Percentiles rank a stretch among this genome's conserved stretches.
Conservation (phyloP, 1,140 invertebrate genomes). For the Pemphigus obesinymphae region DNA sequence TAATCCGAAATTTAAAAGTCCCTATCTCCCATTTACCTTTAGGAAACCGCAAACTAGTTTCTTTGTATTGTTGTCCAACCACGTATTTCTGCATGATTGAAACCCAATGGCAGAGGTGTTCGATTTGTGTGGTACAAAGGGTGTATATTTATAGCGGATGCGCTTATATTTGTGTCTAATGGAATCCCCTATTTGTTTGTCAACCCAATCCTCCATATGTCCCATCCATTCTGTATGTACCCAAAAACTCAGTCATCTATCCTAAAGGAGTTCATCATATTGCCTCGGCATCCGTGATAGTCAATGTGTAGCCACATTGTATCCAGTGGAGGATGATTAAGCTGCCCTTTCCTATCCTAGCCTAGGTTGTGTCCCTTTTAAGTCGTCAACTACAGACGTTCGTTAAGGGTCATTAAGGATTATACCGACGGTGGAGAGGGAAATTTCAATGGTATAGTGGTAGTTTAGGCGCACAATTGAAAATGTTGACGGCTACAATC, state of each 20-base stretch:
- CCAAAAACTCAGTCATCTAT: neutral
- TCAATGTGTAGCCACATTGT: neutral
- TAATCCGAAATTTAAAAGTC: neutral
- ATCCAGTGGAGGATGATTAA: constrained; percentile 11
- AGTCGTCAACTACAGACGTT: constrained; percentile 35
- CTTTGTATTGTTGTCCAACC: neutral
- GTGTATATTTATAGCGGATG: neutral
- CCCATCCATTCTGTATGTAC: neutral
- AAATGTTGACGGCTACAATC: constrained; percentile 26
- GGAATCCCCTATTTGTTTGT: constrained; percentile 1
- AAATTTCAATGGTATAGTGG: neutral
- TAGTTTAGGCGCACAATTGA: neutral
- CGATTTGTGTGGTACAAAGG: neutral
- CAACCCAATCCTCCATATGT: neutral
- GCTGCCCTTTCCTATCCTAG: neutral
- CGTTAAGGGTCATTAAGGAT: constrained; percentile 40
- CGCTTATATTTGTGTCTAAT: constrained; percentile 13
- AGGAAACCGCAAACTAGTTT: neutral
- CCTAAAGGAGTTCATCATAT: neutral
- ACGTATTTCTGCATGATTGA: neutral
- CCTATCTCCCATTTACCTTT: neutral
- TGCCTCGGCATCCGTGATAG: neutral
- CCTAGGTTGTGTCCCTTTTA: neutral
- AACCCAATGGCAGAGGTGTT: constrained; percentile 4
- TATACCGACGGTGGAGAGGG: neutral